Percentiles rank a stretch among this genome's conserved stretches.
phyloP scores from a whole-genome alignment of 1,140 invertebrate species.

The Helicoverpa zea region DNA sequence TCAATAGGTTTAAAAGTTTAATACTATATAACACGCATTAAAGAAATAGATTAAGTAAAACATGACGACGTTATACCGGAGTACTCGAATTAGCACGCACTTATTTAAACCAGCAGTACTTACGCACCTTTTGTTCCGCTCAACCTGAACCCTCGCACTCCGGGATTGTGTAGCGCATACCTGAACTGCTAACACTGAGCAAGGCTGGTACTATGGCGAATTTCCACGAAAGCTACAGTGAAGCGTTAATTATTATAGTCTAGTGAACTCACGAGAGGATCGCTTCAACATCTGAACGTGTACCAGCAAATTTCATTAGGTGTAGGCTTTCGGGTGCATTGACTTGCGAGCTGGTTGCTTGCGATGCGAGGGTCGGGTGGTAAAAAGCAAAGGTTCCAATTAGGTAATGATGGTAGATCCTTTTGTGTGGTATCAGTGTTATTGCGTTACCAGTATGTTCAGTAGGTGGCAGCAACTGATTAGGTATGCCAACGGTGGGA shows the following conservation, averaged over 20 bases:
- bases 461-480: too few relatives aligned
- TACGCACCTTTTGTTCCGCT: neutral
- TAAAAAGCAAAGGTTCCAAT: conserved; percentile 27
- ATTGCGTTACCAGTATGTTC: neutral
- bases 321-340: conserved; percentile 40
- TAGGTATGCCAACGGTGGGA: too few relatives aligned
- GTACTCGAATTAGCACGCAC: neutral
- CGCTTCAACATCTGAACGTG: conserved; percentile 33
- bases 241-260: conserved; percentile 77
- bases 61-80: too few relatives aligned
- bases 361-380: conserved; percentile 8
- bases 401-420: neutral
- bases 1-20: too few relatives aligned
- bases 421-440: neutral
- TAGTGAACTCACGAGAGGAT: conserved; percentile 67
- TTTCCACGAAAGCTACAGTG: conserved; percentile 58
- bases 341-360: neutral
- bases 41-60: too few relatives aligned
- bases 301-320: conserved; percentile 39
- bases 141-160: neutral
- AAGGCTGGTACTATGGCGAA: conserved; percentile 36
- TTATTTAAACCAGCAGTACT: neutral
- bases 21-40: too few relatives aligned
- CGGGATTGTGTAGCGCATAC: neutral
- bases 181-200: conserved; percentile 1